These are phyloP conservation scores for Drosophila mimetica DNA, from an alignment of 2,888 invertebrate species.

Conservation along the genomic window DNA sequence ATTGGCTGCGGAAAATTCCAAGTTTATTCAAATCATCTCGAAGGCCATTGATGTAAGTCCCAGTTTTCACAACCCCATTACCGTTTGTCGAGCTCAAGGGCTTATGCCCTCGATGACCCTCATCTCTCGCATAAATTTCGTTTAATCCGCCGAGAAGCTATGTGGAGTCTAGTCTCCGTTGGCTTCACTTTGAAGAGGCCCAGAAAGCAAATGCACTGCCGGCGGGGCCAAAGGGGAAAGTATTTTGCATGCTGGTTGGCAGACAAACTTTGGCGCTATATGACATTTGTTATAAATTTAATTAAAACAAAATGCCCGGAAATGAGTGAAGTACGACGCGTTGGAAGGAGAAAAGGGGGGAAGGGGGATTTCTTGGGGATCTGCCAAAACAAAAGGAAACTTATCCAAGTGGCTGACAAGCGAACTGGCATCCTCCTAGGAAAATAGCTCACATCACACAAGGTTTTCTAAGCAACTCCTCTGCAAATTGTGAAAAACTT, in stretches of 20 bases:
- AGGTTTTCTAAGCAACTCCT: slow-evolving; percentile 16
- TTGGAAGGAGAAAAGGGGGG: not conserved
- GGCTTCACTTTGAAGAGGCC: not conserved
- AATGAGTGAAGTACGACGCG: slow-evolving; percentile 45
- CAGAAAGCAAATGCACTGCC: slow-evolving; percentile 8
- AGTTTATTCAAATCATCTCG: slow-evolving; percentile 1
- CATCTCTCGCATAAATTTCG: slow-evolving; percentile 28
- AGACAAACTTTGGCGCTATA: slow-evolving; percentile 24
- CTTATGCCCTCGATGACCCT: slow-evolving; percentile 13
- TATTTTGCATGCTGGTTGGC: slow-evolving; percentile 14
- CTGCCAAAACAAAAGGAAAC: slow-evolving; percentile 38
- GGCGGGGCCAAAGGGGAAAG: not conserved
- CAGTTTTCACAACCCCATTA: slow-evolving; percentile 3
- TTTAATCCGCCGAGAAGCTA: slow-evolving; percentile 14
- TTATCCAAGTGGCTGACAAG: slow-evolving; percentile 56
- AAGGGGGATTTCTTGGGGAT: not conserved
- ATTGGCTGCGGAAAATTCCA: not conserved
- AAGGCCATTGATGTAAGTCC: slow-evolving; percentile 5
- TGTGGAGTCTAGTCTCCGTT: not conserved
- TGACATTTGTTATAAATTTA: slow-evolving; percentile 76
- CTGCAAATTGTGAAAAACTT: too few relatives aligned
- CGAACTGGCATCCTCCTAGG: slow-evolving; percentile 5
- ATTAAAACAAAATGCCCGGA: slow-evolving; percentile 76
- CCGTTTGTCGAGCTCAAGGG: not conserved
- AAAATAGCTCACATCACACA: slow-evolving; percentile 27